Evolutionary conservation across 2,797 vertebrate species (phyloP), one percentile per base, ranked within the genome.

Genomic region (Tinamus major): DNA sequence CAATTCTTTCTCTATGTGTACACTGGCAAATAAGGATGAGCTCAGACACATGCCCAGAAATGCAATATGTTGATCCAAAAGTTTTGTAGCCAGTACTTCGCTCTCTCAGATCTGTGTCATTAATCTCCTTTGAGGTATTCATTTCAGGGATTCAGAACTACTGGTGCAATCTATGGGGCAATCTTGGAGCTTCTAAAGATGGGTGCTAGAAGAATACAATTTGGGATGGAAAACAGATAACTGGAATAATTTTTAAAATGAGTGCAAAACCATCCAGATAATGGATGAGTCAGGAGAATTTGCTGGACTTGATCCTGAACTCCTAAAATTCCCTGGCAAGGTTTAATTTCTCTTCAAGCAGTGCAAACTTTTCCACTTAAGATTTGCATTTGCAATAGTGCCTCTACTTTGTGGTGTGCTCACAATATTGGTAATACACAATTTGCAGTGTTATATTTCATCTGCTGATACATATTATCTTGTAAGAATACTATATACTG

Each of bases 221-320:
- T 88, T 64, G 78, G 51, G 31, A 44, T 79, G 37, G 63, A 93
- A 95, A 88, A 26, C 26, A 67, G 64, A 33, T 26, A 29, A 20
- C 46, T 26, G 23, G 33, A 37, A 62, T 23, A 62, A 37, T 93
- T 84, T 94, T 87, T 89, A 89, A 71, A 90, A 49, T 2, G 1
- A 92, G 37, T 92, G 49, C 93, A 92, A 90, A 94, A 71, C 35
- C 16, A 27, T 79, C 48, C 87, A 75, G 71, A 53, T 90, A 91
- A 90, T 71, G 61, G 84, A 89, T 96, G 94, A 96, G 92, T 93
- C 90, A 95, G 95, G 88, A 94, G 53, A 68, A 89, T 95, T 96
- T 94, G 15, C 49, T 96, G 95, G 92, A 89, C 53, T 85, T 68
- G 12, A 75, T 94, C 86, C 94, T 80, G 90, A 91, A 59, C 21